phyloP scores from a whole-genome alignment of 2,797 vertebrate genomes.

The Semotilus atromaculatus region DNA sequence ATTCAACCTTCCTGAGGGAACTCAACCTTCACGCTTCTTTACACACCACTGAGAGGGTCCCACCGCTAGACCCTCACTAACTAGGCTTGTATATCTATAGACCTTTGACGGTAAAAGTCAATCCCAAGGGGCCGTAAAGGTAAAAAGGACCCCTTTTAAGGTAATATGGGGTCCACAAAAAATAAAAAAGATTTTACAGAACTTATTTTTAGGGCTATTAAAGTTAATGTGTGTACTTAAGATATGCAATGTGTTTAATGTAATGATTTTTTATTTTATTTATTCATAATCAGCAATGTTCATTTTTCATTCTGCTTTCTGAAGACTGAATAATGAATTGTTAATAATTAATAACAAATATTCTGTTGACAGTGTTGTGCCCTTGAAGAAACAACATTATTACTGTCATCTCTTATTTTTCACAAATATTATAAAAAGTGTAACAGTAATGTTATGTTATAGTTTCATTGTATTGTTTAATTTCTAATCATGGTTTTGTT shows the following conservation, averaged over 20 bases:
- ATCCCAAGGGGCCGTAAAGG: background rate
- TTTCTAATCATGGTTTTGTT: background rate
- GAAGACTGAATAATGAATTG: background rate
- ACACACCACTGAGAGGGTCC: slow-evolving; percentile 48
- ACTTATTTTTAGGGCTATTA: background rate
- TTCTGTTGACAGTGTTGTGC: too few species aligned
- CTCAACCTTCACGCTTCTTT: slow-evolving; percentile 44
- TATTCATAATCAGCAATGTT: background rate
- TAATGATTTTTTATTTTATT: background rate
- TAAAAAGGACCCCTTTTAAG: background rate
- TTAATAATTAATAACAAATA: too few species aligned
- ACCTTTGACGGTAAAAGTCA: background rate
- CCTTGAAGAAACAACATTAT: background rate
- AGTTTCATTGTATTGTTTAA: background rate
- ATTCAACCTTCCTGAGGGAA: slow-evolving; percentile 32
- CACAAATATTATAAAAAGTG: background rate
- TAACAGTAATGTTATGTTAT: background rate
- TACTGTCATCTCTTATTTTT: background rate
- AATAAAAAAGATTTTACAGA: background rate
- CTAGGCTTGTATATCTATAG: slow-evolving; percentile 20
- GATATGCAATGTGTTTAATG: background rate
- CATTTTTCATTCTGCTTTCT: background rate
- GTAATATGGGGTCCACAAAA: background rate
- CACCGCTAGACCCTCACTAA: slow-evolving; percentile 56
- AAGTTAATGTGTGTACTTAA: background rate